A percentile compares a stretch with the other conserved stretches of the same genome.
phyloP scores from a whole-genome alignment of 1,140 invertebrate species.

The Bombyx mandarina region DNA sequence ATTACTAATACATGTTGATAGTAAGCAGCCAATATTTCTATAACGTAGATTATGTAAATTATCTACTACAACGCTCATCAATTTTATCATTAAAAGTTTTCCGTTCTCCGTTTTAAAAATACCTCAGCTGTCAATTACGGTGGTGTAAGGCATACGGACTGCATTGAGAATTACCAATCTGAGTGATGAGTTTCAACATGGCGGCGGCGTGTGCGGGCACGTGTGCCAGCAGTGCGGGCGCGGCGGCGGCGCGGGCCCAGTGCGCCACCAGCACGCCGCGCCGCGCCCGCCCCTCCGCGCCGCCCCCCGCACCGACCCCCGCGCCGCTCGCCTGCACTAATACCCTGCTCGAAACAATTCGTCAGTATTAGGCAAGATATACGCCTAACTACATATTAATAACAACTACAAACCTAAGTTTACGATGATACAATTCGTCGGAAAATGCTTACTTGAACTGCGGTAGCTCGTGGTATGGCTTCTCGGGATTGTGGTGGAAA shows the following conservation, averaged over 20 bases:
- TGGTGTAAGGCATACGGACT: too few relatives aligned
- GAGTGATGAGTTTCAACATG: constrained; percentile 20
- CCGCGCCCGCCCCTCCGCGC: constrained; percentile 10
- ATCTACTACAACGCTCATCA: too few relatives aligned
- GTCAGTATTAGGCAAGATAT: neutral
- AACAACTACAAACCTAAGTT: too few relatives aligned
- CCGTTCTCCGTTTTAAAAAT: too few relatives aligned
- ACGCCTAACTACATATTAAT: too few relatives aligned
- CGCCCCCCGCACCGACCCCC: neutral
- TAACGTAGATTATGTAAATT: too few relatives aligned
- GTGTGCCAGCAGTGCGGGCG: constrained; percentile 29
- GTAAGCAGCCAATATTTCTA: too few relatives aligned
- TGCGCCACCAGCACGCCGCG: constrained; percentile 18
- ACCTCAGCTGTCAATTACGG: too few relatives aligned
- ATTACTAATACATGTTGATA: too few relatives aligned
- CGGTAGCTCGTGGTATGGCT: constrained; percentile 36
- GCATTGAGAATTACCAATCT: constrained; percentile 17
- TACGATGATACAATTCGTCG: too few relatives aligned
- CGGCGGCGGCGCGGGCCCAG: constrained; percentile 26
- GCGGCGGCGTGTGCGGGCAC: constrained; percentile 12
- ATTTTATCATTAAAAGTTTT: too few relatives aligned
- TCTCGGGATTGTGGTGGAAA: constrained; percentile 26
- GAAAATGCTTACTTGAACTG: constrained; percentile 32
- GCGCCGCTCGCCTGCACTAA: constrained; percentile 20
- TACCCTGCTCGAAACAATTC: constrained; percentile 19